These are phyloP conservation scores for Drosophila hydei DNA, from an alignment of 1,140 invertebrate species.

Conservation along the genomic window DNA sequence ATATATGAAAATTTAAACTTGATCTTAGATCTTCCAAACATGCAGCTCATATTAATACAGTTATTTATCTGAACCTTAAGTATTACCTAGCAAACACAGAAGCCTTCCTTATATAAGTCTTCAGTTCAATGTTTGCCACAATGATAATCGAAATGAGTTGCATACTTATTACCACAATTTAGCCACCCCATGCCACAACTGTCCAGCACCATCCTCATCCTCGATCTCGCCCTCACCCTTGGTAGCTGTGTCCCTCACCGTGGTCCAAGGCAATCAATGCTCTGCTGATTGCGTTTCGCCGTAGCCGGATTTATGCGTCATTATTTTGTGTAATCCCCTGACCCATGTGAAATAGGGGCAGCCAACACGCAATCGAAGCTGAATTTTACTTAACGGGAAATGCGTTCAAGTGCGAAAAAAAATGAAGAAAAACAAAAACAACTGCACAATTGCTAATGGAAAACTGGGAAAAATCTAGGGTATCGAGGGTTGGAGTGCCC, in stretches of 20 bases:
- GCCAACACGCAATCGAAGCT: conserved; percentile 60
- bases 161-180: conserved; percentile 10
- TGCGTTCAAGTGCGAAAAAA: conserved; percentile 60
- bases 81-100: too few relatives aligned
- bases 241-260: too few relatives aligned
- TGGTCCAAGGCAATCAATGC: conserved; percentile 57
- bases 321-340: conserved; percentile 72
- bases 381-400: conserved; percentile 36
- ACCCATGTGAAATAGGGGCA: conserved; percentile 80
- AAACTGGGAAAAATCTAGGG: conserved; percentile 53
- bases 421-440: conserved; percentile 39
- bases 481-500: background rate
- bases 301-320: conserved; percentile 75
- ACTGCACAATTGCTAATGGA: conserved; percentile 39
- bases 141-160: background rate
- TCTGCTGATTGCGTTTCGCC: conserved; percentile 46
- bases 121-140: background rate
- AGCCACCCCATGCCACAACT: background rate
- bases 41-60: too few relatives aligned
- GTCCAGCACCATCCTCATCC: background rate
- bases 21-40: too few relatives aligned
- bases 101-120: background rate
- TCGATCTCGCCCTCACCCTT: background rate
- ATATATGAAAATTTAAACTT: too few relatives aligned
- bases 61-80: too few relatives aligned